phyloP scores from a whole-genome alignment of 2,113 vertebrate genomes.

The Nothoprocta perdicaria region DNA sequence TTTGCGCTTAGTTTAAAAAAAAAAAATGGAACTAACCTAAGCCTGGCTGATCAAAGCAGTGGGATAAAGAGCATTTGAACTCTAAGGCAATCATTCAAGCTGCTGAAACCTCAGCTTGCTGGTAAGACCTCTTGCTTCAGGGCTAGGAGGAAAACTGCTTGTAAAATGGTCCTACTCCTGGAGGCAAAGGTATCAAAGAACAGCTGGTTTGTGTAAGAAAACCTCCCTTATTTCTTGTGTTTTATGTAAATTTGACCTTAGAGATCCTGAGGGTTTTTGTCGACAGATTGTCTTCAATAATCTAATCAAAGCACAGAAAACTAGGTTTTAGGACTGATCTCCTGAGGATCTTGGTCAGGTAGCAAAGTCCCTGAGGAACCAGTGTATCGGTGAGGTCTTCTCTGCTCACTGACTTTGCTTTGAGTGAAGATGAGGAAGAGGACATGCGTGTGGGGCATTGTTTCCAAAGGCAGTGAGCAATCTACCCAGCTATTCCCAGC shows the following conservation, averaged over 20 bases:
- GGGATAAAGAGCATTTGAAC: constrained; percentile 12
- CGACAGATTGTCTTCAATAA: not conserved
- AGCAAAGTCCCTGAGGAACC: not conserved
- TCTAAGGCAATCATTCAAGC: not conserved
- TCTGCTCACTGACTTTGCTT: accelerated
- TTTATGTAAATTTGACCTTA: not conserved
- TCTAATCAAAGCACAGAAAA: not conserved
- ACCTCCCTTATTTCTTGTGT: not conserved
- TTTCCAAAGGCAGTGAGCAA: not conserved
- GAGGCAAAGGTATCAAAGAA: not conserved
- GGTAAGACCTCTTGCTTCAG: not conserved
- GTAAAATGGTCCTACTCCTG: not conserved
- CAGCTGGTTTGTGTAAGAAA: not conserved
- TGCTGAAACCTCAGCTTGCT: not conserved
- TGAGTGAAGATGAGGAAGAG: accelerated
- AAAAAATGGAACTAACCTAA: not conserved
- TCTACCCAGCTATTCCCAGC: not conserved
- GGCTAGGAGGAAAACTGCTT: not conserved
- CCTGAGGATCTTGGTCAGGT: not conserved
- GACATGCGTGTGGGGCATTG: accelerated
- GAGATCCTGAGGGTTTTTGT: not conserved
- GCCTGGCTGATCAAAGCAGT: constrained; percentile 4
- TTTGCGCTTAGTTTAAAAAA: not conserved
- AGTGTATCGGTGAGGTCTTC: not conserved
- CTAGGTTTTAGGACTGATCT: not conserved